These are phyloP conservation scores for Drosophila ercepeae DNA, from an alignment of 1,140 invertebrate species.

Conservation along the genomic window DNA sequence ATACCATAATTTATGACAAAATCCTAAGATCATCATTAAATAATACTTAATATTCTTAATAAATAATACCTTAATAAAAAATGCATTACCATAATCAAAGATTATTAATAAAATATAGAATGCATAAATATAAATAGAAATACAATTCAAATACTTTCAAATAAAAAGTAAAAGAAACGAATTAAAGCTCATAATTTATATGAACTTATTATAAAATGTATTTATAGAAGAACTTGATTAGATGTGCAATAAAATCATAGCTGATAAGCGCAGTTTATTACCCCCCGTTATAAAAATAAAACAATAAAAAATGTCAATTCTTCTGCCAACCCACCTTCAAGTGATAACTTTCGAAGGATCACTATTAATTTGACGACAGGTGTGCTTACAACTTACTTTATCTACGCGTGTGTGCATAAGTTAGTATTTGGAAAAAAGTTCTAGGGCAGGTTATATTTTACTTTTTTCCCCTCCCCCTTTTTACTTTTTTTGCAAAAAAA, in stretches of 20 bases:
- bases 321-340: no score
- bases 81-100: no score
- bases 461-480: not conserved
- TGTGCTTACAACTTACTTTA: conserved; percentile 12
- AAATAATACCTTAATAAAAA: no score
- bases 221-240: not conserved
- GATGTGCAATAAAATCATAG: not conserved
- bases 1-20: not conserved
- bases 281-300: not conserved
- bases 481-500: conserved; percentile 18
- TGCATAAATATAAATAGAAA: no score
- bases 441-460: conserved; percentile 57
- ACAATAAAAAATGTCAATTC: not conserved
- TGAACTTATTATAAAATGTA: not conserved
- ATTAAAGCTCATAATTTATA: no score
- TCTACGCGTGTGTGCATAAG: conserved; percentile 40
- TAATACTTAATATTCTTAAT: no score
- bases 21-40: no score
- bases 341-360: not conserved
- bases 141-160: no score
- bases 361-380: not conserved
- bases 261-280: not conserved
- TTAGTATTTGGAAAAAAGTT: conserved; percentile 39
- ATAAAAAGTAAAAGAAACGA: no score
- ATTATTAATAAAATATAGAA: no score